These are phyloP conservation scores for Gobiocypris rarus DNA, from an alignment of 2,113 vertebrate genomes.

Conservation along the genomic window DNA sequence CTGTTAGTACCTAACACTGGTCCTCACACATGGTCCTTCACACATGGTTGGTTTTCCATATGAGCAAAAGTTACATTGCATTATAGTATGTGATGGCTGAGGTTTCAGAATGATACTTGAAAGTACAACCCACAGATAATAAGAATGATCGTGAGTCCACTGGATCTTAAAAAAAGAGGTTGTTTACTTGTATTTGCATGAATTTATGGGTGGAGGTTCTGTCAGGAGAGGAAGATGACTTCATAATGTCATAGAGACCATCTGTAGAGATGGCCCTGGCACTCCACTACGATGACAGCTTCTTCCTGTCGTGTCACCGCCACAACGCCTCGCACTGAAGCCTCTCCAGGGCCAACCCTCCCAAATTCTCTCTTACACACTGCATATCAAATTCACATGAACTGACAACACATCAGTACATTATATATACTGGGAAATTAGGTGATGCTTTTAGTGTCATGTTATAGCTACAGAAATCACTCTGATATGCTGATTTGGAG, in stretches of 20 bases:
- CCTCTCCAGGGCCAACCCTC: slow-evolving; percentile 38
- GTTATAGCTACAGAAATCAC: too few species aligned
- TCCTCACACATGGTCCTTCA: too few species aligned
- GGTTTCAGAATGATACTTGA: neutral
- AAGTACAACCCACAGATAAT: neutral
- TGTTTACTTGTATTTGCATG: neutral
- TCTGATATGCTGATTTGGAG: too few species aligned
- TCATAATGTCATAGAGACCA: slow-evolving; percentile 37
- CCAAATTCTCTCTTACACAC: slow-evolving; percentile 3
- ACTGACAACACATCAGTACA: neutral
- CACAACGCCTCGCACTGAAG: slow-evolving; percentile 30
- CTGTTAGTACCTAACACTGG: neutral
- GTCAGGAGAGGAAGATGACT: slow-evolving; percentile 31
- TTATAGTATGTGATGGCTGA: neutral
- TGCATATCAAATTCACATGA: neutral
- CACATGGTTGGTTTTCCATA: neutral
- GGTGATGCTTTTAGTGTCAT: neutral
- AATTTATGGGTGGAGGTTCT: slow-evolving; percentile 14
- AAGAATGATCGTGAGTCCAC: neutral
- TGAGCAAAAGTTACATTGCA: neutral
- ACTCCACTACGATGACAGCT: slow-evolving; percentile 36
- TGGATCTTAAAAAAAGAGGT: neutral
- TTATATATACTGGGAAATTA: neutral
- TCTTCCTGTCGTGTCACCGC: slow-evolving; percentile 43
- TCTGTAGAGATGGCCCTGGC: slow-evolving; percentile 18